Percentiles rank a stretch among this genome's conserved stretches.
Conservation (phyloP, 2,888 invertebrate species). For the Drepana falcataria region DNA sequence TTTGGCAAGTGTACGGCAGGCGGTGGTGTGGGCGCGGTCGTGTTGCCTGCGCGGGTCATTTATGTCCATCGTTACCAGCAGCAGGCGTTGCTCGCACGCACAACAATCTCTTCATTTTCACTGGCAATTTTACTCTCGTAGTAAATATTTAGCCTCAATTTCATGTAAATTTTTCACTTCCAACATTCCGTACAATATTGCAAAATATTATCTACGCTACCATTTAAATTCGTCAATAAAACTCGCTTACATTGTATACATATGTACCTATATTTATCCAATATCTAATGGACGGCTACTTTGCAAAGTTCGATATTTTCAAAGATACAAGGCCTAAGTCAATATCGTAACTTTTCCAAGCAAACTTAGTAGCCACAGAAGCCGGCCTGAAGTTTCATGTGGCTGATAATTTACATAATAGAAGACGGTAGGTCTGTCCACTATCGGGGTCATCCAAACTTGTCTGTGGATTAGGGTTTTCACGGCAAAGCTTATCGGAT, state of each 20-base stretch:
- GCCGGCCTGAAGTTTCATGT: constrained; percentile 68
- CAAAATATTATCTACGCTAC: constrained; percentile 12
- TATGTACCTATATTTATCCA: constrained; percentile 1
- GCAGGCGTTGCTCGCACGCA: constrained; percentile 49
- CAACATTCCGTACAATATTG: constrained; percentile 9
- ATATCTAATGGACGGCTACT: constrained; percentile 39
- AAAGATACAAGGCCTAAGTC: constrained; percentile 57
- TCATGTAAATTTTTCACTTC: constrained; percentile 20
- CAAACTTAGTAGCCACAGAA: constrained; percentile 66
- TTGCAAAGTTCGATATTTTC: constrained; percentile 44
- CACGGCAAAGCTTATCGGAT: constrained; percentile 73
- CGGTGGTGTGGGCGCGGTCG: constrained; percentile 32
- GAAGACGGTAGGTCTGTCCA: constrained; percentile 72
- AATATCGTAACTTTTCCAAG: constrained; percentile 64
- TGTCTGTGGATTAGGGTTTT: constrained; percentile 71
- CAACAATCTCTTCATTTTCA: constrained; percentile 55
- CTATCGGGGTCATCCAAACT: constrained; percentile 75
- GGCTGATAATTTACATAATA: constrained; percentile 77
- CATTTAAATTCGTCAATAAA: background rate
- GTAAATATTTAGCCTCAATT: constrained; percentile 28
- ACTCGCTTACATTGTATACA: constrained; percentile 18
- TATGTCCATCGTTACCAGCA: constrained; percentile 53
- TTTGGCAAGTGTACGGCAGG: constrained; percentile 8
- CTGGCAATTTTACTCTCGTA: constrained; percentile 41
- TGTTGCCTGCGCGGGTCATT: constrained; percentile 57